These are phyloP conservation scores for Coregonus sp. DNA, from an alignment of 2,797 vertebrate genomes.

Conservation along the genomic window DNA sequence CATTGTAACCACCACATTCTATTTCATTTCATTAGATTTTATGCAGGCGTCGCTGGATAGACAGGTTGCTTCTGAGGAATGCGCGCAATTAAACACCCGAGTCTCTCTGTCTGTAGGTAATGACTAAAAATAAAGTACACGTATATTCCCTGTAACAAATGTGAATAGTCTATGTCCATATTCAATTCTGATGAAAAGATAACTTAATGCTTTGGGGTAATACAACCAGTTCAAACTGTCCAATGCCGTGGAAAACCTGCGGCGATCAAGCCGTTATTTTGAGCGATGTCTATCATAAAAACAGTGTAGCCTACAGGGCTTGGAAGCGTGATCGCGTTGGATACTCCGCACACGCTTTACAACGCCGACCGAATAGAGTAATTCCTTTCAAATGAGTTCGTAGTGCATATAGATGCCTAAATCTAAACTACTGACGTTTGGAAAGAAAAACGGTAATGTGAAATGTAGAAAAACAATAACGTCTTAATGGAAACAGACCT, in stretches of 20 bases:
- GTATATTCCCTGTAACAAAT: conserved; percentile 31
- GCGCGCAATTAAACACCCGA: conserved; percentile 44
- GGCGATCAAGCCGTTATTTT: not conserved
- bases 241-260: not conserved
- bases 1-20: not conserved
- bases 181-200: not conserved
- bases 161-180: not conserved
- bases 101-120: conserved; percentile 48
- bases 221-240: not conserved
- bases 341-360: not conserved
- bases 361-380: not conserved
- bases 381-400: accelerated
- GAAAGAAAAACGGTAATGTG: accelerated
- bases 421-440: accelerated
- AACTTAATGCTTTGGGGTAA: not conserved
- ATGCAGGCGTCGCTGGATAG: not conserved
- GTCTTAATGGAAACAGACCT: conserved; percentile 74
- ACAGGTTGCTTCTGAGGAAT: conserved; percentile 44
- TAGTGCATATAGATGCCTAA: not conserved
- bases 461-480: conserved; percentile 40
- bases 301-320: not conserved
- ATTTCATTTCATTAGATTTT: not conserved
- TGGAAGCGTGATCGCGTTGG: not conserved
- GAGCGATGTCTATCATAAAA: not conserved
- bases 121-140: conserved; percentile 78